A percentile compares a stretch with the other conserved stretches of the same genome.
phyloP scores from a whole-genome alignment of 2,797 vertebrate species.

The Macropodus opercularis region DNA sequence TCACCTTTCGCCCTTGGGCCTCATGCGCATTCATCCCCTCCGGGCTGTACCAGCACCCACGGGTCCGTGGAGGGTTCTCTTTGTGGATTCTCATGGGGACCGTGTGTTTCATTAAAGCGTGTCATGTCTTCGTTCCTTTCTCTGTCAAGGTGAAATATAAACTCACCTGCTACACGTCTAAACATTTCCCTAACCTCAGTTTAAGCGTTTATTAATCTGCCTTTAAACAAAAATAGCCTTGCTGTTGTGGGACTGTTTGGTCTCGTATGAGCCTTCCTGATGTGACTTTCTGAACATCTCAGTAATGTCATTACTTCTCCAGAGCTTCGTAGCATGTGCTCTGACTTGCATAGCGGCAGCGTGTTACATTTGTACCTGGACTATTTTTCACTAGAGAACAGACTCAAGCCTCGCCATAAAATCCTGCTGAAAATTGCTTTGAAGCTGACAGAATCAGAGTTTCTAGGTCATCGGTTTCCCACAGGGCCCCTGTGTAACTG shows the following conservation, averaged over 20 bases:
- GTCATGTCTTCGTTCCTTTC: neutral
- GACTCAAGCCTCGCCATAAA: constrained; percentile 22
- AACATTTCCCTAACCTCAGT: neutral
- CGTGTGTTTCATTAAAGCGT: constrained; percentile 8
- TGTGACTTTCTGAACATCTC: neutral
- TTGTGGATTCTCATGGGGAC: constrained; percentile 12
- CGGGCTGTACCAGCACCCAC: constrained; percentile 11
- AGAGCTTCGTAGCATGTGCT: neutral
- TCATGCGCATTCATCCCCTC: constrained; percentile 33
- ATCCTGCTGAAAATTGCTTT: constrained; percentile 46
- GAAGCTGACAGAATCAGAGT: constrained; percentile 49
- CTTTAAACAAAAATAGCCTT: neutral
- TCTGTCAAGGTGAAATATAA: neutral
- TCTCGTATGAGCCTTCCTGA: neutral
- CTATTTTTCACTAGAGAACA: constrained; percentile 23
- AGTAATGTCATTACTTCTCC: neutral
- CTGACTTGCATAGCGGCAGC: neutral
- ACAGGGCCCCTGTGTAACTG: constrained; percentile 24
- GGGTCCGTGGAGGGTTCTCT: constrained; percentile 7
- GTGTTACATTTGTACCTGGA: constrained; percentile 23
- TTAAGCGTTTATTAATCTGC: neutral
- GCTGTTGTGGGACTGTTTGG: neutral
- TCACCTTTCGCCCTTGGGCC: constrained; percentile 23
- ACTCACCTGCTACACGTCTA: neutral
- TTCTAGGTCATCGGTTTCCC: constrained; percentile 60